Evolutionary conservation across 2,113 vertebrate species (phyloP).

Genomic region (Pungitius pungitius): DNA sequence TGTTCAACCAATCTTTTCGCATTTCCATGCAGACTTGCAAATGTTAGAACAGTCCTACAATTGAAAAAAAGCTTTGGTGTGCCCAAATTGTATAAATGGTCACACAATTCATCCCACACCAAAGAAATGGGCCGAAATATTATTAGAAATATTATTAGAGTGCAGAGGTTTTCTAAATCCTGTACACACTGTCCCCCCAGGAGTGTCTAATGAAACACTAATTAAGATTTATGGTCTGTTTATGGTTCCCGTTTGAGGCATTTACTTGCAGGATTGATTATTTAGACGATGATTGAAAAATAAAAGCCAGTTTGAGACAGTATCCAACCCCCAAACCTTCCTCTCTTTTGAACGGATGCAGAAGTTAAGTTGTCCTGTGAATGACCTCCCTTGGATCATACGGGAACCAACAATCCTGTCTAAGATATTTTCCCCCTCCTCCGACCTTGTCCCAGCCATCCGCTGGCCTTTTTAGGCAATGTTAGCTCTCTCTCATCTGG

Average conservation of each 20-base stretch:
- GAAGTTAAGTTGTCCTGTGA: conserved; percentile 37
- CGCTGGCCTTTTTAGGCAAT: conserved; percentile 79
- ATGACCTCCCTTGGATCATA: conserved; percentile 54
- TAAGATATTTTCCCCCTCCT: conserved; percentile 34
- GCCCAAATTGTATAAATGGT: neutral
- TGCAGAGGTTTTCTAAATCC: neutral
- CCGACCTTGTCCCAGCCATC: conserved; percentile 45
- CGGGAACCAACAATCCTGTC: conserved; percentile 61
- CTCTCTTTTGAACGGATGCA: conserved; percentile 10
- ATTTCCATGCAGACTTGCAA: neutral
- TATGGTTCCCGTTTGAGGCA: neutral
- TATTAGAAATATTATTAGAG: neutral
- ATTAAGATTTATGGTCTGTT: neutral
- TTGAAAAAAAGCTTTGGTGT: neutral
- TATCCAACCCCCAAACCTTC: neutral
- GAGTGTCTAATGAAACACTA: conserved; percentile 12
- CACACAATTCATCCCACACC: neutral
- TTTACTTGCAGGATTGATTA: neutral
- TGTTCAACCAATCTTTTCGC: neutral
- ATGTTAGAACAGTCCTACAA: neutral
- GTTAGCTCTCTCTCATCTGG: conserved; percentile 64
- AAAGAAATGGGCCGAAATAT: too few relatives aligned
- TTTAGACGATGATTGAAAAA: neutral
- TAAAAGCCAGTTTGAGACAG: neutral
- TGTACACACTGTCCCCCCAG: neutral